Evolutionary conservation across 2,888 invertebrate genomes (phyloP), one percentile per base, ranked within the genome.

Genomic region (Lobophora halterata): DNA sequence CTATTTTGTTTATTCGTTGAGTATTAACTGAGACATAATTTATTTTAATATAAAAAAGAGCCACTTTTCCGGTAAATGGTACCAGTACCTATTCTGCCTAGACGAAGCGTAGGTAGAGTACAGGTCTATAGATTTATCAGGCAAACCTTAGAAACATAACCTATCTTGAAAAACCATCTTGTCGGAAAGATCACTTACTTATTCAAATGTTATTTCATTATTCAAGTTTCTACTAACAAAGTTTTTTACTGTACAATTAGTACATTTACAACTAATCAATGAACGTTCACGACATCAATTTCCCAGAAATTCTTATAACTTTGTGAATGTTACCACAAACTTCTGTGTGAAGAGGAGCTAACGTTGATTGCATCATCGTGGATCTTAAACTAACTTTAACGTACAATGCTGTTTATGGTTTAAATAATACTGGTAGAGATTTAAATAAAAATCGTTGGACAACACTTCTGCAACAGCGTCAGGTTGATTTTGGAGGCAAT

Each of bases 261-360:
- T 59, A 50, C 49, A 50, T 67, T 49, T 50, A 56, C 29, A 49
- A 48, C 47, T 73, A 69, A 71, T 76, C 71, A 79, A 79, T 75
- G 77, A 76, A 69, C 54, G 61, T 64, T 63, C 67, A 71, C 61
- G 64, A 69, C 67, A 68, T 65, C 61, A 62, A 61, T 53, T 86
- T 86, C 83, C 55, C 61, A 77, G 86, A 83, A 83, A 54, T 56
- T 58, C 62, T 70, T 75, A 75, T 85, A 83, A 86, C 85, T 77
- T 72, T 83, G 82, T 86, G 83, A 82, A 77, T 71, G 75, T 71
- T 76, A 75, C 80, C 80, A 76, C 79, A 78, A 73, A 86, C 86
- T 86, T 78, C 86, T 86, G 86, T 81, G 61, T 62, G 50, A 59
- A 62, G 58, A 56, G 63, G 73, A 69, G 68, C 65, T 52, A 51